Evolutionary conservation across 2,113 vertebrate genomes (phyloP).

Genomic region (Thermophis baileyi): DNA sequence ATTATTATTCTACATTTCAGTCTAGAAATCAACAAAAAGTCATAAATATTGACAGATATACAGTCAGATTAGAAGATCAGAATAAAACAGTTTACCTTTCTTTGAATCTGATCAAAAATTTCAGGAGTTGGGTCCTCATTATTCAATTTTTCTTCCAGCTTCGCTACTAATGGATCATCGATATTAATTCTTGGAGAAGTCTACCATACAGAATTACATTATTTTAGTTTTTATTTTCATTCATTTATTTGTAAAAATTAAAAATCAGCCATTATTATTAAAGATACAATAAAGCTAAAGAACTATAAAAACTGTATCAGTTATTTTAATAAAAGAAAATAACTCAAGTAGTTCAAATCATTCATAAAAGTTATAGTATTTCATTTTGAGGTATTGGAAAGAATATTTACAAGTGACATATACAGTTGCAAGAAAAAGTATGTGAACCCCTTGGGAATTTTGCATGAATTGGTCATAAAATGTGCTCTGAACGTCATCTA

Average conservation of each 20-base stretch:
- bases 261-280: background rate
- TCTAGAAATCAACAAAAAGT: background rate
- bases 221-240: constrained; percentile 36
- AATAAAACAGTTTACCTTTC: constrained; percentile 75
- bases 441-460: too few species aligned
- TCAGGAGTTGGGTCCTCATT: constrained; percentile 94
- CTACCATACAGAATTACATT: constrained; percentile 67
- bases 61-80: background rate
- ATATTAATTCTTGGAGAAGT: constrained; percentile 94
- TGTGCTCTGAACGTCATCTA: too few species aligned
- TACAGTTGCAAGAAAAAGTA: too few species aligned
- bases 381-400: background rate
- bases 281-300: background rate
- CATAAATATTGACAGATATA: background rate
- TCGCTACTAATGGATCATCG: constrained; percentile 82
- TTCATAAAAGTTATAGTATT: background rate
- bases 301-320: background rate
- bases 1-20: background rate
- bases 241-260: constrained; percentile 29
- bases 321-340: background rate
- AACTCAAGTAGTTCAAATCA: background rate
- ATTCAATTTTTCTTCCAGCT: constrained; percentile 88
- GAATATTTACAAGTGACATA: background rate
- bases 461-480: too few species aligned
- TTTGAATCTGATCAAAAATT: constrained; percentile 98